Evolutionary conservation across 2,888 invertebrate species (phyloP).

Genomic region (Nemotelus nigrinus): DNA sequence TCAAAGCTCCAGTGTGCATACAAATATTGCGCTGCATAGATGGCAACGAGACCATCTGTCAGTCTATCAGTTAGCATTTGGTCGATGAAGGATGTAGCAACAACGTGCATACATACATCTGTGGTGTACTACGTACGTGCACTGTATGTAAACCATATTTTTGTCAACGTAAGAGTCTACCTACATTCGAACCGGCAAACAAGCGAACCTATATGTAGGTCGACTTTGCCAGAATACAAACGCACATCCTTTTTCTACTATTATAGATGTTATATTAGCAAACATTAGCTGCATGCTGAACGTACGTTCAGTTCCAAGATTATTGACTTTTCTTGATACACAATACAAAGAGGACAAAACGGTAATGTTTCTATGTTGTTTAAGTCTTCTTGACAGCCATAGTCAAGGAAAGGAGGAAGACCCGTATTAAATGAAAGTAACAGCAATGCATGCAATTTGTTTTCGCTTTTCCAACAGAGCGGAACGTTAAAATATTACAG

Average conservation of each 20-base stretch:
- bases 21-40: background rate
- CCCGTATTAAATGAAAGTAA: background rate
- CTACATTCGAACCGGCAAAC: background rate
- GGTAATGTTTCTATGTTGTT: slow-evolving; percentile 15
- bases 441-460: slow-evolving; percentile 14
- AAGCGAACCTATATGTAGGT: background rate
- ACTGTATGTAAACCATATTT: background rate
- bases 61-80: slow-evolving; percentile 23
- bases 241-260: slow-evolving; percentile 19
- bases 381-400: slow-evolving; percentile 6
- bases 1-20: background rate
- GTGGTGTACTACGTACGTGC: background rate
- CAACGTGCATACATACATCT: background rate
- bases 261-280: slow-evolving; percentile 10
- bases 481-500: background rate
- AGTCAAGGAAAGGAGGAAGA: background rate
- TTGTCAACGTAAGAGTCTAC: background rate
- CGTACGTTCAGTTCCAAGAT: background rate
- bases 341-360: slow-evolving; percentile 12
- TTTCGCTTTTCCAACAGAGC: slow-evolving; percentile 16
- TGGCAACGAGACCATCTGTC: slow-evolving; percentile 13
- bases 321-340: slow-evolving; percentile 24
- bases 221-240: background rate
- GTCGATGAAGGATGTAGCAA: slow-evolving; percentile 18
- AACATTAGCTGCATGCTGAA: slow-evolving; percentile 3